Evolutionary conservation across 2,113 vertebrate species (phyloP), one percentile per base, ranked within the genome.

Genomic region (Oplegnathus fasciatus): DNA sequence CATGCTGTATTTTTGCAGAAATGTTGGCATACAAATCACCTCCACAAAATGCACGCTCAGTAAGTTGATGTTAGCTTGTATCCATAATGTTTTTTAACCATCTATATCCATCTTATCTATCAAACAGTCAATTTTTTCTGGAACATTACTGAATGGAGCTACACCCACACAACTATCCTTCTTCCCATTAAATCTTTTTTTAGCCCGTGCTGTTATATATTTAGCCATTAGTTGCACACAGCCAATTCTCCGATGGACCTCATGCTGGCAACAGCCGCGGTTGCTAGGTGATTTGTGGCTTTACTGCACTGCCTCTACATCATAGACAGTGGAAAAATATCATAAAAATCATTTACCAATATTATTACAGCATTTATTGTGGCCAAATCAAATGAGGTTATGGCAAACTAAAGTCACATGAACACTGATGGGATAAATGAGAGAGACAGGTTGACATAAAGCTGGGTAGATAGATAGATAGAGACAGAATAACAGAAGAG

Each of bases 271-370:
- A 74, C 74, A 62, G 52, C 14, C n/a, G 9, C 50, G 37, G 89
- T 90, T 83, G 66, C 78, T 83, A 83, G 76, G 84, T 55, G 84
- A 89, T 83, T 55, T 58, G 54, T 74, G 65, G 34, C 61, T 84
- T 76, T 73, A 42, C 10, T 60, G 74, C 79, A 24, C 30, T 9
- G 57, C 58, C 7, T 83, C 52, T 74, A 68, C 54, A 37, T 66
- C 61, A 66, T 2, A 46, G 30, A 74, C 62, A 15, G 32, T 15
- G 40, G 37, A 54, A 61, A 37, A 72, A 75, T 48, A 81, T 70
- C 9, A 44, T 68, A 50, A 66, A 69, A 75, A 32, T 30, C 3
- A 30, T 78, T 37, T 40, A 70, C 5, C 22, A 22, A 15, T 42
- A 17, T 65, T 34, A 55, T 70, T 82, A 71, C 15, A 68, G 42